Base-by-base conservation (phyloP, 35 echinoderm and acorn worm genomes). In the Holothuria glaberrima region DNA sequence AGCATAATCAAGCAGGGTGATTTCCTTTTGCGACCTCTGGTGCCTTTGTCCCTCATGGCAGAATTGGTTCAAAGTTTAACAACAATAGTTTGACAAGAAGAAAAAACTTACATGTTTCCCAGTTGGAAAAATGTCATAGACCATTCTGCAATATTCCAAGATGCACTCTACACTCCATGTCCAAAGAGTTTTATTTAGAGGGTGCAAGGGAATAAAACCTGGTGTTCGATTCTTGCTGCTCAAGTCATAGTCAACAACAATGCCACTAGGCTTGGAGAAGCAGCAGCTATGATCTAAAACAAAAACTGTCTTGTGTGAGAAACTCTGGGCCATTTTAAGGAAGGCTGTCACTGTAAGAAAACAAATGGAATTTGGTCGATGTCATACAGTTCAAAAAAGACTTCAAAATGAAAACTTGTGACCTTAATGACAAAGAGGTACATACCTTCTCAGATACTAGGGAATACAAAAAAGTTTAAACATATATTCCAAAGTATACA, bases 131-230 rank as follows among this genome's bases (percentile, higher is more conserved):
- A 99, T 93, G 35, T 99, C 97, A 86, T 86, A 99, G 9, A 99
- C 97, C 50, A 99, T 94, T 30, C 97, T 69, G 77, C 93, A 95
- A 24, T 95, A 99, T 76, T 99, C 97, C 60, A 99, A 72, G 22
- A 93, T 80, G 13, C 90, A 91, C 54, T 99, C 97, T 1, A 99
- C 63, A 58, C 82, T 80, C 54, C 93, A 99, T 14, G 97, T 99
- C 97, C 97, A 99, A 10, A 99, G 76, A 3, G 90, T 95, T 58
- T 99, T 99, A 29, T 58, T 92, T 20, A 99, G 75, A 9, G 97
- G 97, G 45, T 88, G 90, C 13, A 99, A 29, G 6, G 97, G 97
- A 66, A 99, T 99, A 82, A 95, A 69, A 13, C 91, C 93, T 73
- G 86, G 81, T 5, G 93, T 88, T 21, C 97, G 73, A 16, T 94